Conservation (phyloP, 2,113 vertebrate genomes). For the Microcebus griseorufus region DNA sequence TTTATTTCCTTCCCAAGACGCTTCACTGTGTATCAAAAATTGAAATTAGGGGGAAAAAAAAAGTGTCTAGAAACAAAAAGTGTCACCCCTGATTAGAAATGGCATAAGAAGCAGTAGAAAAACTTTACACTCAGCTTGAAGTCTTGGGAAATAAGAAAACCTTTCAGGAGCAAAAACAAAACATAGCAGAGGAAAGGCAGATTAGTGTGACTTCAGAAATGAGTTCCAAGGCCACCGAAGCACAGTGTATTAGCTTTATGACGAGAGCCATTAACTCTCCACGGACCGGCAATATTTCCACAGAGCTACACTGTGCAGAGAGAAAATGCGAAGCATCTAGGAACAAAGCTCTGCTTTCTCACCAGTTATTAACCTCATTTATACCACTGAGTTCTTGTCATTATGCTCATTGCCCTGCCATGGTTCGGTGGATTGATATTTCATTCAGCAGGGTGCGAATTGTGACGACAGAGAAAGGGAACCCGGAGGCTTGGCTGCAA, state of each 20-base stretch:
- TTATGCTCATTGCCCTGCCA: constrained; percentile 46
- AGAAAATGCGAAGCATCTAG: constrained; percentile 36
- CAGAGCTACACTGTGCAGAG: not conserved
- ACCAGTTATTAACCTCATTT: constrained; percentile 73
- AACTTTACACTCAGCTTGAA: constrained; percentile 45
- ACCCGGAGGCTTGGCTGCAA: not conserved
- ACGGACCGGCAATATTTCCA: constrained; percentile 57
- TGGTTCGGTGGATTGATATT: constrained; percentile 49
- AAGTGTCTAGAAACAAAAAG: not conserved
- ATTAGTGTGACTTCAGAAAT: constrained; percentile 71
- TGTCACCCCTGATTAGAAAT: constrained; percentile 50
- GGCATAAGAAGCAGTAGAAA: not conserved
- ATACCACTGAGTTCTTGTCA: constrained; percentile 30
- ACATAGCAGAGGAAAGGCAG: constrained; percentile 46
- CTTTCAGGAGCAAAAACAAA: constrained; percentile 56
- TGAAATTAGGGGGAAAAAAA: constrained; percentile 33
- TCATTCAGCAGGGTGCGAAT: constrained; percentile 30
- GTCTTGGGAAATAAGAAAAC: constrained; percentile 41
- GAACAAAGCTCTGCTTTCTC: constrained; percentile 51
- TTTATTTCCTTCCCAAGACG: constrained; percentile 14
- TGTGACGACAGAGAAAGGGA: constrained; percentile 39
- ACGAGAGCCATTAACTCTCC: constrained; percentile 66
- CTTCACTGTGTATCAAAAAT: constrained; percentile 6
- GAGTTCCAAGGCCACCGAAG: constrained; percentile 61
- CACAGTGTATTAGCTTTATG: constrained; percentile 68